Evolutionary conservation across 2,113 vertebrate species (phyloP).

Genomic region (Ranitomeya variabilis): DNA sequence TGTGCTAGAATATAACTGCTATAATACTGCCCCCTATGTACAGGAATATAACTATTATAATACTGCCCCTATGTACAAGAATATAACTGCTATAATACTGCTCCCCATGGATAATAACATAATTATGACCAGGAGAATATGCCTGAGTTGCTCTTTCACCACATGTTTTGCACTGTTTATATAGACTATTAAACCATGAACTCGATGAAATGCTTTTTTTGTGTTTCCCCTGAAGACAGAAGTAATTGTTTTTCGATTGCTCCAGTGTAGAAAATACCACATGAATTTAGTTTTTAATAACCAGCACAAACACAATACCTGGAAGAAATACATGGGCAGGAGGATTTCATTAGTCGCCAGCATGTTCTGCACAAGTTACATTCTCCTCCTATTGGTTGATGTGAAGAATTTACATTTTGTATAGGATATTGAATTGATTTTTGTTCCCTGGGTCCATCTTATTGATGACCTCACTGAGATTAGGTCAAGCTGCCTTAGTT

Average conservation of each 20-base stretch:
- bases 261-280: slow-evolving; percentile 44
- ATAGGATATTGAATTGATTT: too few species aligned
- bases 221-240: slow-evolving; percentile 11
- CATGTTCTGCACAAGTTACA: neutral
- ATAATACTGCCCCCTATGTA: too few species aligned
- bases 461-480: too few species aligned
- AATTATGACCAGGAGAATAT: neutral
- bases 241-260: slow-evolving; percentile 55
- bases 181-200: slow-evolving; percentile 19
- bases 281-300: slow-evolving; percentile 48
- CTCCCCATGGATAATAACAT: neutral
- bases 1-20: too few species aligned
- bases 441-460: neutral
- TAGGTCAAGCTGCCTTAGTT: too few species aligned
- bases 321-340: neutral
- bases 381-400: neutral
- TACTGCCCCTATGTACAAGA: too few species aligned
- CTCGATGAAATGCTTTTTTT: slow-evolving; percentile 20
- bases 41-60: too few species aligned
- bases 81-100: neutral
- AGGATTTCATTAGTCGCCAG: neutral
- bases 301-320: slow-evolving; percentile 23
- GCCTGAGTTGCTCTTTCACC: neutral
- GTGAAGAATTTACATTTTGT: neutral
- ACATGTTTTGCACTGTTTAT: slow-evolving; percentile 20